Evolutionary conservation across 2,888 invertebrate genomes (phyloP).

Genomic region (Neoscelio sp.): DNA sequence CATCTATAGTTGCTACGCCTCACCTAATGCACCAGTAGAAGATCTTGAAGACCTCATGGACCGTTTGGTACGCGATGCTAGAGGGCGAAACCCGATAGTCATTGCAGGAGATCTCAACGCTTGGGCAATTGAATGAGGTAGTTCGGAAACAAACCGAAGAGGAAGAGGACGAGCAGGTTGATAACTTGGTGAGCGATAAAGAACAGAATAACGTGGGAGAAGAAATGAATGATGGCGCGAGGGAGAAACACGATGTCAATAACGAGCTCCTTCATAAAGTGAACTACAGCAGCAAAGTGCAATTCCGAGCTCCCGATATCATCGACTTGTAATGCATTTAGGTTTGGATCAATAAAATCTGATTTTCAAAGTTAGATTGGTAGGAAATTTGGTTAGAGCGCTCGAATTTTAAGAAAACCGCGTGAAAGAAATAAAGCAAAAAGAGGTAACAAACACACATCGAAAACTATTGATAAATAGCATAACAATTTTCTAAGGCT

Average conservation of each 20-base stretch:
- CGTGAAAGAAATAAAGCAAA: conserved; percentile 4
- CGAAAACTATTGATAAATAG: conserved; percentile 46
- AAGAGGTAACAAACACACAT: conserved; percentile 23
- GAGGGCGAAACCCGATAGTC: too few species aligned
- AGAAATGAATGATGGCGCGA: conserved; percentile 67
- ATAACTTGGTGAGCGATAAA: conserved; percentile 5
- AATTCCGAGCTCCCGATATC: conserved; percentile 77
- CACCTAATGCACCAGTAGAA: too few species aligned
- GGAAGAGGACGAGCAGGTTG: conserved; percentile 7
- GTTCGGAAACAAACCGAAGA: too few species aligned
- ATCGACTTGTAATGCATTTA: conserved; percentile 75
- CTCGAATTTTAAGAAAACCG: conserved; percentile 18
- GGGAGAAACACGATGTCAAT: conserved; percentile 51
- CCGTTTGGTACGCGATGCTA: too few species aligned
- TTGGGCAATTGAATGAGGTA: too few species aligned
- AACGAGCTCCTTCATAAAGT: conserved; percentile 74
- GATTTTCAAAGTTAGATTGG: conserved; percentile 46
- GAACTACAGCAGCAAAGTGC: conserved; percentile 77
- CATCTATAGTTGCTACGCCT: too few species aligned
- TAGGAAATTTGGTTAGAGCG: conserved; percentile 35
- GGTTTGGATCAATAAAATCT: conserved; percentile 55
- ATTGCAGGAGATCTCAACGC: too few species aligned
- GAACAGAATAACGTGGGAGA: conserved; percentile 69
- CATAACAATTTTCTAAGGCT: conserved; percentile 46
- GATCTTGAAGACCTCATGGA: too few species aligned